These are phyloP conservation scores for Thalpophila matura DNA, from an alignment of 2,888 invertebrate genomes.

Conservation along the genomic window DNA sequence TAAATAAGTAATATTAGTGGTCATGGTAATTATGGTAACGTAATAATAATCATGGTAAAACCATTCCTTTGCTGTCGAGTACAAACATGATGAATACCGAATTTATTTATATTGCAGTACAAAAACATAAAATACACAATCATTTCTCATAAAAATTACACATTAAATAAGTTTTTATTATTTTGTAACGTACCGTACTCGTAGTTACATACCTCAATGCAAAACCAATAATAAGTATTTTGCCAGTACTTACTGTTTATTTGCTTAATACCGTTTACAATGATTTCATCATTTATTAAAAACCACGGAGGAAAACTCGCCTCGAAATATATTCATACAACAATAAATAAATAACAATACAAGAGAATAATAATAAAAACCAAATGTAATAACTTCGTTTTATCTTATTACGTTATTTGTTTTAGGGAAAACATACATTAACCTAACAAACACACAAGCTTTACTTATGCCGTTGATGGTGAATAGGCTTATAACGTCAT, in stretches of 20 bases:
- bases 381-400: neutral
- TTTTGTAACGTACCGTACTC: neutral
- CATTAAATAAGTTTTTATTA: neutral
- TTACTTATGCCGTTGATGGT: too few relatives aligned
- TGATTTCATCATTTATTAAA: neutral
- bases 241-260: neutral
- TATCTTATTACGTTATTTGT: neutral
- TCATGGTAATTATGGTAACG: too few relatives aligned
- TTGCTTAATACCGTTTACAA: neutral
- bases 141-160: neutral
- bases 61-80: neutral
- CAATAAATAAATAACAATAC: neutral
- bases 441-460: too few relatives aligned
- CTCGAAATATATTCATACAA: neutral
- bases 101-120: neutral
- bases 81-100: neutral
- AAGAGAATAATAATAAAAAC: neutral
- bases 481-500: too few relatives aligned
- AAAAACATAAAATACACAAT: neutral
- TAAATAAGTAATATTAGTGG: too few relatives aligned
- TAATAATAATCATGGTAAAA: too few relatives aligned
- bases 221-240: conserved; percentile 6
- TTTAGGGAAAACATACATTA: too few relatives aligned
- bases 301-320: too few relatives aligned
- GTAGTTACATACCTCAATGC: neutral